Evolutionary conservation across 1,140 invertebrate species (phyloP).

Genomic region (Polypedilum pembai): DNA sequence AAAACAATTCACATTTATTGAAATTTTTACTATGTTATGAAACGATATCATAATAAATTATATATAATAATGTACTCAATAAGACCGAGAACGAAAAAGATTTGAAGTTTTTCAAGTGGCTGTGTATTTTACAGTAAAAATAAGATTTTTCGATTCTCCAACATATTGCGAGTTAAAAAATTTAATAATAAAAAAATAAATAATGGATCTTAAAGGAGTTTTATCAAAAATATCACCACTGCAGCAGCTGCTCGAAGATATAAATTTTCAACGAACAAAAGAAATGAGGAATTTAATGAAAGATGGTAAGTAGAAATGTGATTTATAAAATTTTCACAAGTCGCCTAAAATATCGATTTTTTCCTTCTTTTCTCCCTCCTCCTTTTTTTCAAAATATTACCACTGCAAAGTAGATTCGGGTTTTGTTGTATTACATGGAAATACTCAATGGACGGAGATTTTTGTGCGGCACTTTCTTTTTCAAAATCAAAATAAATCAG

Average conservation of each 20-base stretch:
- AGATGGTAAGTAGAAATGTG: conserved; percentile 55
- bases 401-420: conserved; percentile 63
- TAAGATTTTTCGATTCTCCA: not conserved
- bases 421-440: conserved; percentile 83
- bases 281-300: conserved; percentile 80
- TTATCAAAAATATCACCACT: conserved; percentile 44
- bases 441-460: conserved; percentile 92
- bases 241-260: conserved; percentile 79
- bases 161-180: not conserved
- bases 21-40: not conserved
- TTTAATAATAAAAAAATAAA: not conserved
- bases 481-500: conserved; percentile 63
- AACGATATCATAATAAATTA: not conserved
- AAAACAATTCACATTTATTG: no score
- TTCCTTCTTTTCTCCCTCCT: not conserved
- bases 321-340: not conserved
- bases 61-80: not conserved
- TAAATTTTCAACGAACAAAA: conserved; percentile 82
- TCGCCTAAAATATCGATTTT: conserved; percentile 27
- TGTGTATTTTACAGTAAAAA: not conserved
- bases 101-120: not conserved
- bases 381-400: conserved; percentile 28
- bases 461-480: conserved; percentile 92
- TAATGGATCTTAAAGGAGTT: not conserved
- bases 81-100: not conserved